Base-by-base conservation (phyloP, 2,113 vertebrate genomes). In the Gobius niger region DNA sequence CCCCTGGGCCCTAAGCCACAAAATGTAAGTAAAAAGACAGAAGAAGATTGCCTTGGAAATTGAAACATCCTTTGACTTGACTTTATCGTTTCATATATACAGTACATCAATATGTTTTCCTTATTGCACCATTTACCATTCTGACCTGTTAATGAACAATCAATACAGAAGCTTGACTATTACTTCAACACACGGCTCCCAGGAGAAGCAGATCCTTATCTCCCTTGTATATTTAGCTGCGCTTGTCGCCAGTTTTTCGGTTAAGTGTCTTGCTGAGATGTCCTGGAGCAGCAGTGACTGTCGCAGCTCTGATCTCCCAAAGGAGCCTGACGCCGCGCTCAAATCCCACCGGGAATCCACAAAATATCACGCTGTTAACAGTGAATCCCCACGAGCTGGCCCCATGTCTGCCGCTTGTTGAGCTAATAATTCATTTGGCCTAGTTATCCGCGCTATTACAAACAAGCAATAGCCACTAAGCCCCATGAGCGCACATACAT, bases 291-390 rank as follows among this genome's bases (percentile, higher is more conserved):
- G 52, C 46, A 12, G 47, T 42, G 15, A 47, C 42, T 73, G 41
- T 18, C 47, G 62, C 68, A 53, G 60, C 70, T 65, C 51, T 66
- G 53, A 68, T 77, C 68, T 57, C 68, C 61, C n/a, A 60, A 57
- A 70, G 68, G 47, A 5, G 50, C 59, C 13, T 56, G 15, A 44
- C n/a, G 63, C 44, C 16, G 44, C 44, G n/a, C 65, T 41, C 44
- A 65, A 60, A 53, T 19, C 56, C 57, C 79, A 2, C 24, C 42
- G 73, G 72, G 18, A 46, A 82, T 86, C 67, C 77, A 74, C 63
- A 74, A 70, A 74, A 81, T 76, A 78, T 56, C 46, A 66, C 49
- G 46, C 47, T 76, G 52, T 50, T 73, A 72, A 73, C 73, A 76
- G 76, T 44, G 41, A 49, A 70, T 70, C 50, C 41, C 59, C 73